Evolutionary conservation across 2,113 vertebrate genomes (phyloP).

Genomic region (Murina feae): DNA sequence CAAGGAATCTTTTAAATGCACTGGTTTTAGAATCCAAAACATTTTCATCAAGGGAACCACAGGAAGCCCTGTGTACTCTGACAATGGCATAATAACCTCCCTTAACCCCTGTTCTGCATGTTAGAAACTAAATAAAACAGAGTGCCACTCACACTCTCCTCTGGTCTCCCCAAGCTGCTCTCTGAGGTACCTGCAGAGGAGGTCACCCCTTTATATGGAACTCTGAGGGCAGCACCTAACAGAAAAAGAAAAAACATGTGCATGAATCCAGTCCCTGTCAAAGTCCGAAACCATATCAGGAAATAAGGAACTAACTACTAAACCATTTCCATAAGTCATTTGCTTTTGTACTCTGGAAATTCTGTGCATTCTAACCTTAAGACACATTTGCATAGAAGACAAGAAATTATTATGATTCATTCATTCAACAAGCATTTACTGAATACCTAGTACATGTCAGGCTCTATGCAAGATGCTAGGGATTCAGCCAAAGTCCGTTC

Average conservation of each 20-base stretch:
- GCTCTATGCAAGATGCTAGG: background rate
- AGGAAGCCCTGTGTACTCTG: background rate
- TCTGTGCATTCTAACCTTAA: background rate
- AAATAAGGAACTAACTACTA: background rate
- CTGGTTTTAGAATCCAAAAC: background rate
- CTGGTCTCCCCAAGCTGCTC: constrained; percentile 20
- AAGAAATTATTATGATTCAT: constrained; percentile 6
- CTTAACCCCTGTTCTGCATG: background rate
- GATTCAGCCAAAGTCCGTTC: background rate
- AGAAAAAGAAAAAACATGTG: constrained; percentile 1
- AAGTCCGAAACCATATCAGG: background rate
- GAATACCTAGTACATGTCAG: background rate
- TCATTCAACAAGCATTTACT: background rate
- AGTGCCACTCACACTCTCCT: constrained; percentile 73
- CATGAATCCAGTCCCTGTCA: background rate
- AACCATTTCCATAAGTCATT: background rate
- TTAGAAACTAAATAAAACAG: constrained; percentile 24
- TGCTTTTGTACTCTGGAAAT: background rate
- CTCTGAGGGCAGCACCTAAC: constrained; percentile 76
- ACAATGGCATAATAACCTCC: background rate
- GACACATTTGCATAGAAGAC: background rate
- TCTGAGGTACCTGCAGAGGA: constrained; percentile 56
- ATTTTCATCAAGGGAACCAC: background rate
- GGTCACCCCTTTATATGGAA: constrained; percentile 67
- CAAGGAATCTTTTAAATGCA: constrained; percentile 14